Percentiles rank a stretch among this genome's conserved stretches.
Evolutionary conservation across 2,888 invertebrate species (phyloP).

Genomic region (Perizoma flavofasciatum): DNA sequence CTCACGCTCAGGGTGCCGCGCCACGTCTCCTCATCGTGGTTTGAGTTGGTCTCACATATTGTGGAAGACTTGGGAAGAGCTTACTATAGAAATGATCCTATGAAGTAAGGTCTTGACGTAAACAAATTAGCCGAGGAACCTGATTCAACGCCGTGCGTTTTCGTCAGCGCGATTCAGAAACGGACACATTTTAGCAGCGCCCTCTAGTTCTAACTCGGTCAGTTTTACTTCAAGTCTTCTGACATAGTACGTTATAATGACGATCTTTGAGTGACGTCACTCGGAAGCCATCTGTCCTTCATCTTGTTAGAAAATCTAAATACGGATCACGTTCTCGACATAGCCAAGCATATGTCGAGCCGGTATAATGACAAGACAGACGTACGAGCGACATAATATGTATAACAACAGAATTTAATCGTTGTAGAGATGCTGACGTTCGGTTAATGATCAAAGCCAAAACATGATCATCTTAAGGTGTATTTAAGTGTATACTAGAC

Average conservation of each 20-base stretch:
- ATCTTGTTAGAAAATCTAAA: too few species aligned
- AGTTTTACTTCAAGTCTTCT: neutral
- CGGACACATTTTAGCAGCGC: conserved; percentile 12
- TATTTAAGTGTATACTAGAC: too few species aligned
- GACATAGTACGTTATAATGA: conserved; percentile 3
- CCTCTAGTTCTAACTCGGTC: conserved; percentile 10
- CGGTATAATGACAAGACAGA: too few species aligned
- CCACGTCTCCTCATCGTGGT: conserved; percentile 47
- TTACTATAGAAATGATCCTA: conserved; percentile 49
- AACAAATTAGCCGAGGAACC: neutral
- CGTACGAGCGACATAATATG: too few species aligned
- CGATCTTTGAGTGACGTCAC: conserved; percentile 4
- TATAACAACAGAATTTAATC: too few species aligned
- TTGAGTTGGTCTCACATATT: conserved; percentile 22
- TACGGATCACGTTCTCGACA: too few species aligned
- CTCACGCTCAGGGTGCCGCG: conserved; percentile 48
- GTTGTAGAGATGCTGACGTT: too few species aligned
- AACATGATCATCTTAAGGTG: too few species aligned
- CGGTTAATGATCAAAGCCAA: too few species aligned
- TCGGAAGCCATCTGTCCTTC: too few species aligned
- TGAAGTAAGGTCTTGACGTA: conserved; percentile 44
- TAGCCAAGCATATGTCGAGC: too few species aligned
- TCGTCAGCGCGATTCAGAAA: conserved; percentile 32
- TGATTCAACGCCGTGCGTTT: conserved; percentile 11
- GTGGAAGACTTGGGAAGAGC: conserved; percentile 39